phyloP scores from a whole-genome alignment of 2,797 vertebrate species.

The Holocentrus rufus region DNA sequence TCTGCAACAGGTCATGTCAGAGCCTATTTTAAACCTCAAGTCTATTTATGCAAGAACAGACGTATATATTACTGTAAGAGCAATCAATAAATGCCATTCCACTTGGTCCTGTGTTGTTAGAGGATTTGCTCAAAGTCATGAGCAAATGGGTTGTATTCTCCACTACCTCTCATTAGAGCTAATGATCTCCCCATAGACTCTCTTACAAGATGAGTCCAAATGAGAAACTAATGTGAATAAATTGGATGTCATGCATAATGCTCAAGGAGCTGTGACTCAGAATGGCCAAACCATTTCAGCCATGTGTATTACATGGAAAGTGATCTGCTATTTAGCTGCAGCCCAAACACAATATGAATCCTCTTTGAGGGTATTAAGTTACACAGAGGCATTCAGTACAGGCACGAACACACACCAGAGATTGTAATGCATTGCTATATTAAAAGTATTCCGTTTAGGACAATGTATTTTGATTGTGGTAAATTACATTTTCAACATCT shows the following conservation, averaged over 20 bases:
- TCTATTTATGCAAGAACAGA: slow-evolving; percentile 56
- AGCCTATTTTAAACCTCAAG: slow-evolving; percentile 59
- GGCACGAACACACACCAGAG: slow-evolving; percentile 1
- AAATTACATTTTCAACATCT: not conserved
- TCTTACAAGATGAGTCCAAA: slow-evolving; percentile 17
- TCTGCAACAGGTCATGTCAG: slow-evolving; percentile 51
- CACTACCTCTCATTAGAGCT: slow-evolving; percentile 13
- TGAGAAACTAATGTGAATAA: slow-evolving; percentile 25
- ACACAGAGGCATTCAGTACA: not conserved
- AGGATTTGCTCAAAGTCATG: slow-evolving; percentile 13
- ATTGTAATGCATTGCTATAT: not conserved
- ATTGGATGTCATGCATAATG: slow-evolving; percentile 1
- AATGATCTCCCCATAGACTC: slow-evolving; percentile 12
- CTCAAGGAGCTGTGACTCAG: slow-evolving; percentile 5
- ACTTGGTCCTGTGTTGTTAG: not conserved
- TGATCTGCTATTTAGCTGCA: slow-evolving; percentile 11
- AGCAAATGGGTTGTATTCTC: slow-evolving; percentile 24
- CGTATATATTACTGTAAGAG: slow-evolving; percentile 27
- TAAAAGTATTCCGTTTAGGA: not conserved
- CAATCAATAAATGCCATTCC: slow-evolving; percentile 24
- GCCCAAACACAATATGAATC: slow-evolving; percentile 21
- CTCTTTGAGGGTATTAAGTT: slow-evolving; percentile 7
- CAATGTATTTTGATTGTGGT: too few relatives aligned
- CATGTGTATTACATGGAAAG: slow-evolving; percentile 5
- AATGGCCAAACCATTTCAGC: slow-evolving; percentile 3